A percentile compares a stretch with the other conserved stretches of the same genome.
These are phyloP conservation scores for Amyelois transitella DNA, from an alignment of 1,140 invertebrate species.

Conservation along the genomic window DNA sequence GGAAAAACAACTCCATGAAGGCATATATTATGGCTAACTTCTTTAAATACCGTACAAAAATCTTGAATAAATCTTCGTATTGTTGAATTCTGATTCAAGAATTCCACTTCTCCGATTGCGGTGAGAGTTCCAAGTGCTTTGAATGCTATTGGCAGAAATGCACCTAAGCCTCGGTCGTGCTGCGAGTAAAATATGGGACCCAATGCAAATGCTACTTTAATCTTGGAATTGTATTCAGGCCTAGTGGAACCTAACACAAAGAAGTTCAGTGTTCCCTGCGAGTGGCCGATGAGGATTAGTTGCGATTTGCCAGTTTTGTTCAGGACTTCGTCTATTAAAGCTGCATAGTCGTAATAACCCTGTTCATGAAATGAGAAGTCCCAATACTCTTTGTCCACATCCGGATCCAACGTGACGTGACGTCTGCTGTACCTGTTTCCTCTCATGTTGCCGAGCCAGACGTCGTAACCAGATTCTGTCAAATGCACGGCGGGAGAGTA, in stretches of 20 bases:
- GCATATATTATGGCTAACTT: not conserved
- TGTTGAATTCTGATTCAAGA: too few species aligned
- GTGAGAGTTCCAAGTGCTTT: conserved; percentile 15
- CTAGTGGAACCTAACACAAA: not conserved
- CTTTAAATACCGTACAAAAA: not conserved
- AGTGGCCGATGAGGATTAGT: not conserved
- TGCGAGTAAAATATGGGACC: conserved; percentile 75
- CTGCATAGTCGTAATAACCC: not conserved
- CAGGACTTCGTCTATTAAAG: not conserved
- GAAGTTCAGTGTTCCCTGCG: not conserved
- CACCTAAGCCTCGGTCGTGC: conserved; percentile 16
- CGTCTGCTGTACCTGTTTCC: conserved; percentile 77
- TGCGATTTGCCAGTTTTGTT: not conserved
- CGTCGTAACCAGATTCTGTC: conserved; percentile 70
- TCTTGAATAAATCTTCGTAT: too few species aligned
- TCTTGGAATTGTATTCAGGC: not conserved
- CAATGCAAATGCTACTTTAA: conserved; percentile 66
- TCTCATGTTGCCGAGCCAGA: conserved; percentile 77
- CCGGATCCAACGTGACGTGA: conserved; percentile 69
- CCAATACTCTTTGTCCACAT: conserved; percentile 71
- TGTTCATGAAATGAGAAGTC: conserved; percentile 52
- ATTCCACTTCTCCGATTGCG: too few species aligned
- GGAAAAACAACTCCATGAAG: not conserved
- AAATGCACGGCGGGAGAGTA: conserved; percentile 50
- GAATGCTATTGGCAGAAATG: conserved; percentile 5